phyloP scores from a whole-genome alignment of 2,797 vertebrate genomes.

The Oryzias sinensis region DNA sequence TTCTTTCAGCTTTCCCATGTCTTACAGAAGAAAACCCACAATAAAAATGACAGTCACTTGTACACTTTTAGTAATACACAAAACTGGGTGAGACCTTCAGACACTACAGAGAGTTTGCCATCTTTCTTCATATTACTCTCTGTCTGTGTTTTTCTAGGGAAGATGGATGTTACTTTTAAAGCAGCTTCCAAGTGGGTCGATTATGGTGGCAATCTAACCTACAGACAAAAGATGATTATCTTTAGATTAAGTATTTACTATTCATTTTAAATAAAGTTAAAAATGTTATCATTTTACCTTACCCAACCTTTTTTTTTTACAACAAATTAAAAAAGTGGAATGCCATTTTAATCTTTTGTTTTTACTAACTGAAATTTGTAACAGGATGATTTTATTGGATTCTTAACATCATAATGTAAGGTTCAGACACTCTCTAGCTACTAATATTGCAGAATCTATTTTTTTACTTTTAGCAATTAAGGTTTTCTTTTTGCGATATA shows the following conservation, averaged over 20 bases:
- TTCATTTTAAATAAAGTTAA: too few relatives aligned
- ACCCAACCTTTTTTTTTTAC: too few relatives aligned
- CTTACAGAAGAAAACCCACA: slow-evolving; percentile 3
- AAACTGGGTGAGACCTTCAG: slow-evolving; percentile 17
- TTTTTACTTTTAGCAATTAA: too few relatives aligned
- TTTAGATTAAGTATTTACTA: slow-evolving; percentile 10
- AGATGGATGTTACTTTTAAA: slow-evolving; percentile 26
- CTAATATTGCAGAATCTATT: too few relatives aligned
- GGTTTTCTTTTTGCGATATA: too few relatives aligned
- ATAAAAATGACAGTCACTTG: neutral
- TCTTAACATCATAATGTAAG: neutral
- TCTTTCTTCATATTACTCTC: slow-evolving; percentile 23
- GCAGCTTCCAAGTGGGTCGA: slow-evolving; percentile 22
- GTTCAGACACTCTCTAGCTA: neutral
- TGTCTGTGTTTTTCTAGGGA: slow-evolving; percentile 2
- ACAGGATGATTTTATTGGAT: neutral
- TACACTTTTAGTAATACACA: neutral
- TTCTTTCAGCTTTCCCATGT: slow-evolving; percentile 7
- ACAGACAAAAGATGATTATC: slow-evolving; percentile 30
- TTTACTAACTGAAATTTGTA: neutral
- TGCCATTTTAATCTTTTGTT: neutral
- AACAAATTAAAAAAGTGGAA: too few relatives aligned
- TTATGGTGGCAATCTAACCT: slow-evolving; percentile 35
- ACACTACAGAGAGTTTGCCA: slow-evolving; percentile 9
- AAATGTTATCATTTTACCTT: too few relatives aligned